Conservation (phyloP, 1,140 invertebrate genomes). For the Heliconius eleuchia region DNA sequence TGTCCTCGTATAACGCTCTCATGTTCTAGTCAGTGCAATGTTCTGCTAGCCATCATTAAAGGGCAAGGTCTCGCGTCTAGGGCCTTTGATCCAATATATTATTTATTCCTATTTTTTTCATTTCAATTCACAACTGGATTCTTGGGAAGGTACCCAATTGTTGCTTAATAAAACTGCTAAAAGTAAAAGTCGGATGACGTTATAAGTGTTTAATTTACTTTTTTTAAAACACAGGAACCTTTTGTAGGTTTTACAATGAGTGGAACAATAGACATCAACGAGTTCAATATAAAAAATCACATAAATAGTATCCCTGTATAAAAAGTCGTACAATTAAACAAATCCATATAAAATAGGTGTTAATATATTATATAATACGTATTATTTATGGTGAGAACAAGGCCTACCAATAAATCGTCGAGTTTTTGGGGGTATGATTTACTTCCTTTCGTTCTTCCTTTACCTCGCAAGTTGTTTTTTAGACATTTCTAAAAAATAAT, state of each 20-base stretch:
- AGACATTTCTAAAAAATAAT: no score
- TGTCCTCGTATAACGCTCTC: constrained; percentile 1
- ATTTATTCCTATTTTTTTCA: constrained; percentile 25
- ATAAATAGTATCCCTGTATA: background rate
- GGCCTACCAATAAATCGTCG: background rate
- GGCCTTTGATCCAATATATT: constrained; percentile 30
- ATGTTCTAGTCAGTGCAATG: constrained; percentile 33
- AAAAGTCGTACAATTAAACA: background rate
- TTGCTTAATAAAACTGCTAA: background rate
- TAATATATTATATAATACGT: background rate
- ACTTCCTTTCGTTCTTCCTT: no score
- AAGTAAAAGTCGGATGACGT: background rate
- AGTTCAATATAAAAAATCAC: background rate
- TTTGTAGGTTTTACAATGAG: background rate
- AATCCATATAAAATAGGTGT: background rate
- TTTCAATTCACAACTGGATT: constrained; percentile 19
- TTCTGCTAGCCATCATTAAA: constrained; percentile 31
- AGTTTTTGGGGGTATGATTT: background rate
- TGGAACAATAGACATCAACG: constrained; percentile 10
- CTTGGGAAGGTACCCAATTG: constrained; percentile 9
- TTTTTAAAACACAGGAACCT: background rate
- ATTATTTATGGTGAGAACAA: background rate
- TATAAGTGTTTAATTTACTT: background rate
- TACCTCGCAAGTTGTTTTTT: no score
- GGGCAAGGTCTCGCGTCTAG: constrained; percentile 39